phyloP scores from a whole-genome alignment of 2,888 invertebrate genomes.

The Ganaspis brasiliensis region DNA sequence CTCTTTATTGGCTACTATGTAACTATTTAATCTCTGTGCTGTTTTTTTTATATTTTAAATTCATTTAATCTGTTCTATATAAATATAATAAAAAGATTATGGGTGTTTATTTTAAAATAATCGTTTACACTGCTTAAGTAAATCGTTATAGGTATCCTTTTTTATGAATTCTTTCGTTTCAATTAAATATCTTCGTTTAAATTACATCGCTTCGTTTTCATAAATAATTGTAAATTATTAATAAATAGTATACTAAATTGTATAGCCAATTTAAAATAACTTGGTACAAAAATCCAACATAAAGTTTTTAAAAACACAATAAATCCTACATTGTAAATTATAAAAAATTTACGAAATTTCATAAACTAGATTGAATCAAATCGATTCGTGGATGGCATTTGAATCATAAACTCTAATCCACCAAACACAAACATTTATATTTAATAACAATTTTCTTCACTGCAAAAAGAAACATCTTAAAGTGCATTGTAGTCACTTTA shows the following conservation, averaged over 20 bases:
- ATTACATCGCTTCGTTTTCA: no score
- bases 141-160: no score
- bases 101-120: no score
- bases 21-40: background rate
- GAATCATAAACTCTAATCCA: constrained; percentile 51
- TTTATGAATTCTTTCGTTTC: no score
- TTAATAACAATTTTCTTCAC: constrained; percentile 46
- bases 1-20: constrained; percentile 1
- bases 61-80: background rate
- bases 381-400: constrained; percentile 11
- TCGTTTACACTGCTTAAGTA: no score
- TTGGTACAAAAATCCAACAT: no score
- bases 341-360: constrained; percentile 14
- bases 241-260: constrained; percentile 6
- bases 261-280: no score
- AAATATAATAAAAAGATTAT: background rate
- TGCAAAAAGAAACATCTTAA: no score
- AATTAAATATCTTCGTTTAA: no score
- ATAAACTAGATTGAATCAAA: background rate
- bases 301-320: background rate
- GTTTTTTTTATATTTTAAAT: background rate
- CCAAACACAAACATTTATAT: constrained; percentile 52
- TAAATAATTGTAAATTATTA: constrained; percentile 44
- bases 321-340: constrained; percentile 23
- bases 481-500: no score